Conservation (phyloP, 2,797 vertebrate genomes). For the Macropodus opercularis region DNA sequence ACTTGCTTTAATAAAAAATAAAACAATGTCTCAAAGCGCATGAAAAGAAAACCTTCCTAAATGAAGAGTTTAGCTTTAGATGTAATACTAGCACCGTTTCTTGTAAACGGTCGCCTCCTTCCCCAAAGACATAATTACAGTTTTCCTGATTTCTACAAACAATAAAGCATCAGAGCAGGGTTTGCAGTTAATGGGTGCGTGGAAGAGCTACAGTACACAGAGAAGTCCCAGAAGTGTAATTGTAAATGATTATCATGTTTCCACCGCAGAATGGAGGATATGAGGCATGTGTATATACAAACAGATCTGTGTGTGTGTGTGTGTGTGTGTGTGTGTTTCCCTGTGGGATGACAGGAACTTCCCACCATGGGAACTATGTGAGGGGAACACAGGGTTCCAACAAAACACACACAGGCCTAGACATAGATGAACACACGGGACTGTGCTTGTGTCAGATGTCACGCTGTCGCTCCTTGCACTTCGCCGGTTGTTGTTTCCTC, state of each 20-base stretch:
- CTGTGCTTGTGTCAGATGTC: constrained; percentile 3
- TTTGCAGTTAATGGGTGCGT: not conserved
- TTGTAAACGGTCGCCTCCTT: not conserved
- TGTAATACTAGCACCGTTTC: too few relatives aligned
- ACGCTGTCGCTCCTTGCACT: constrained; percentile 1
- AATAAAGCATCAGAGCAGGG: constrained; percentile 3
- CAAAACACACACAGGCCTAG: constrained; percentile 1
- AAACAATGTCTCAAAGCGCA: too few relatives aligned
- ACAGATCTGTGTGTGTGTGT: constrained; percentile 22
- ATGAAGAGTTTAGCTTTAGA: too few relatives aligned
- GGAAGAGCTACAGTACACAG: not conserved
- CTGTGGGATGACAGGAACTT: constrained; percentile 47
- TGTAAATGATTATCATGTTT: constrained; percentile 45
- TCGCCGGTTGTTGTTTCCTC: constrained; percentile 13
- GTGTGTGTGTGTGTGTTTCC: constrained; percentile 7
- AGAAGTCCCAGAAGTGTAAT: constrained; percentile 16
- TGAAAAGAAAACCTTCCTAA: too few relatives aligned
- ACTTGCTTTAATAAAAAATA: too few relatives aligned
- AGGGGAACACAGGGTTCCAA: constrained; percentile 18
- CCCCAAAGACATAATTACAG: not conserved
- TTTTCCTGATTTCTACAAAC: constrained; percentile 8
- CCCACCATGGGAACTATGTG: constrained; percentile 50
- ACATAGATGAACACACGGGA: constrained; percentile 4
- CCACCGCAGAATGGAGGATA: constrained; percentile 43
- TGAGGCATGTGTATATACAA: constrained; percentile 48